These are phyloP conservation scores for Hesperophylax magnus DNA, from an alignment of 1,140 invertebrate genomes.

Conservation along the genomic window DNA sequence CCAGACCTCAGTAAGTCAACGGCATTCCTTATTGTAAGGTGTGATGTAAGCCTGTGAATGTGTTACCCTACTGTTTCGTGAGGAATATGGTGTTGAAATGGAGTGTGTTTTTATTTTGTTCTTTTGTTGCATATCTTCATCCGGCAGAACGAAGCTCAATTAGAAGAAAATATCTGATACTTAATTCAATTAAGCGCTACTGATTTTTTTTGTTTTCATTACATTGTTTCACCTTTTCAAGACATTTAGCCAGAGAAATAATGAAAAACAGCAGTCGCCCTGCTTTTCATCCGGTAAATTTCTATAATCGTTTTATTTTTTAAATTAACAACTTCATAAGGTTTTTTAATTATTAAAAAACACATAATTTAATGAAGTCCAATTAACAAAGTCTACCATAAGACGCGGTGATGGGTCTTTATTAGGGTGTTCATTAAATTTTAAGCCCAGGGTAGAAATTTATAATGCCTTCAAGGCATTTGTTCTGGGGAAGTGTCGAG, in stretches of 20 bases:
- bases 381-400: neutral
- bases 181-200: conserved; percentile 8
- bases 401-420: neutral
- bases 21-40: too few relatives aligned
- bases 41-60: too few relatives aligned
- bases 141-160: neutral
- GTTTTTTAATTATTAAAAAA: neutral
- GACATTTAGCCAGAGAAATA: neutral
- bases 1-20: too few relatives aligned
- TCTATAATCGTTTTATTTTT: conserved; percentile 33
- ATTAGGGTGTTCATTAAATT: conserved; percentile 5
- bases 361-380: conserved; percentile 25
- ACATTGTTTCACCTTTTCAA: neutral
- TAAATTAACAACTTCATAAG: conserved; percentile 4
- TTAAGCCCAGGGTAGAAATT: neutral
- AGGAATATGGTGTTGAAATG: too few relatives aligned
- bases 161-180: neutral
- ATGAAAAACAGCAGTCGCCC: too few relatives aligned
- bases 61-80: neutral
- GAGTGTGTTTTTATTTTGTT: too few relatives aligned
- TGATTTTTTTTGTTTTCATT: conserved; percentile 13
- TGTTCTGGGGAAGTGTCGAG: neutral
- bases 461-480: neutral
- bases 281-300: neutral
- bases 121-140: too few relatives aligned